phyloP scores from a whole-genome alignment of 2,888 invertebrate species.

The Agriopis leucophaearia region DNA sequence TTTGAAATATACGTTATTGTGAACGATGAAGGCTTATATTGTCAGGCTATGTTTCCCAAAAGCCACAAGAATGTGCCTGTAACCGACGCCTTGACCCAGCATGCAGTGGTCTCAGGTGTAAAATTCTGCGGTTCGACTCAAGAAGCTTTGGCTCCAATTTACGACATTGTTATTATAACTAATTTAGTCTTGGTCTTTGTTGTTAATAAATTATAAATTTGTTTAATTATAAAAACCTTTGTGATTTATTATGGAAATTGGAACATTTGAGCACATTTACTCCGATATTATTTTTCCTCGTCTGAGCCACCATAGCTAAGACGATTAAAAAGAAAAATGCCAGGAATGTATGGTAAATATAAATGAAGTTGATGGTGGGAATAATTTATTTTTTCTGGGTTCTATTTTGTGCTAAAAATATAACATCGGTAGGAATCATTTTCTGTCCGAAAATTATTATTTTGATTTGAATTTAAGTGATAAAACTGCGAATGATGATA shows the following conservation, averaged over 20 bases:
- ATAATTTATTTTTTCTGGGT: not conserved
- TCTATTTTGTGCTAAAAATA: not conserved
- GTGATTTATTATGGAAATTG: too few relatives aligned
- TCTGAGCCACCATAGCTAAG: not conserved
- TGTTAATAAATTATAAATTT: not conserved
- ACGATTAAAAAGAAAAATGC: not conserved
- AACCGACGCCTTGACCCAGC: conserved; percentile 44
- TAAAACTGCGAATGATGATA: too few relatives aligned
- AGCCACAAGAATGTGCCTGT: conserved; percentile 42
- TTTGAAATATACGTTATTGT: conserved; percentile 2
- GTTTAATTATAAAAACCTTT: not conserved
- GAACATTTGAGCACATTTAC: not conserved
- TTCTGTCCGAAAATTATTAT: not conserved
- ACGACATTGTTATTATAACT: conserved; percentile 29
- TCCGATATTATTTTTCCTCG: not conserved
- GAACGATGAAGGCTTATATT: conserved; percentile 14
- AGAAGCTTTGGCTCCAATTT: conserved; percentile 36
- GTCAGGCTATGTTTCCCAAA: conserved; percentile 20
- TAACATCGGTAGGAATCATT: not conserved
- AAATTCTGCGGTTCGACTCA: conserved; percentile 41
- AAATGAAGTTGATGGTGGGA: conserved; percentile 1
- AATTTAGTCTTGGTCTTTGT: conserved; percentile 10
- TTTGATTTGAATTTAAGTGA: too few relatives aligned
- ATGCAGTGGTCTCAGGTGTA: conserved; percentile 47
- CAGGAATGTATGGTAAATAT: not conserved